phyloP scores from a whole-genome alignment of 1,140 invertebrate genomes.

The Drosophila triauraria region DNA sequence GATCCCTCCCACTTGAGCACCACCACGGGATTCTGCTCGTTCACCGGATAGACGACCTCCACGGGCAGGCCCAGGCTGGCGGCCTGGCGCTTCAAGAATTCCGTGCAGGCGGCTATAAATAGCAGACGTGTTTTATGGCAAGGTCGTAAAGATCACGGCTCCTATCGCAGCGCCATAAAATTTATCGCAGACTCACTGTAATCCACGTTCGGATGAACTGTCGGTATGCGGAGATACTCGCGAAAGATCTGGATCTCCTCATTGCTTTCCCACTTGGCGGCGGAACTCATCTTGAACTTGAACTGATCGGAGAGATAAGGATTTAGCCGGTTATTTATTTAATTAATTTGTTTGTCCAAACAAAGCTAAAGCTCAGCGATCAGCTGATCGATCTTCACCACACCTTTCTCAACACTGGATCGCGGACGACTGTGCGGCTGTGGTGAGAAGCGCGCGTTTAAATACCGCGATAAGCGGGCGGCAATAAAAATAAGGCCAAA shows the following conservation, averaged over 20 bases:
- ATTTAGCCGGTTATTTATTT: conserved; percentile 18
- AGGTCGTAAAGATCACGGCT: conserved; percentile 14
- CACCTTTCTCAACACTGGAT: conserved; percentile 67
- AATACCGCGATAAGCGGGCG: conserved; percentile 47
- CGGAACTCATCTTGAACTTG: conserved; percentile 46
- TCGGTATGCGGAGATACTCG: conserved; percentile 92
- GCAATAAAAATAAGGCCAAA: background rate
- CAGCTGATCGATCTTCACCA: conserved; percentile 40
- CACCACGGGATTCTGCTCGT: conserved; percentile 88
- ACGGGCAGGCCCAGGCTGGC: conserved; percentile 87
- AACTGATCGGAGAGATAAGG: background rate
- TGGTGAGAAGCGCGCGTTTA: conserved; percentile 43
- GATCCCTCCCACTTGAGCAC: conserved; percentile 91
- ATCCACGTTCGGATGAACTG: conserved; percentile 93
- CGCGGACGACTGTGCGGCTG: conserved; percentile 39
- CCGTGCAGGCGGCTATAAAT: conserved; percentile 86
- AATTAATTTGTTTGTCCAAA: conserved; percentile 19
- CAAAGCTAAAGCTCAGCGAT: conserved; percentile 15
- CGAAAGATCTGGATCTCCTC: conserved; percentile 91
- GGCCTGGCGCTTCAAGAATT: conserved; percentile 89
- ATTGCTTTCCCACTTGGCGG: conserved; percentile 85
- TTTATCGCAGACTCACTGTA: conserved; percentile 88
- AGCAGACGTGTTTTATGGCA: conserved; percentile 88
- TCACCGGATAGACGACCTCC: conserved; percentile 84
- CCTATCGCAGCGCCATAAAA: conserved; percentile 4